A percentile compares a stretch with the other conserved stretches of the same genome.
These are phyloP conservation scores for Achlya flavicornis DNA, from an alignment of 2,888 invertebrate genomes.

Conservation along the genomic window DNA sequence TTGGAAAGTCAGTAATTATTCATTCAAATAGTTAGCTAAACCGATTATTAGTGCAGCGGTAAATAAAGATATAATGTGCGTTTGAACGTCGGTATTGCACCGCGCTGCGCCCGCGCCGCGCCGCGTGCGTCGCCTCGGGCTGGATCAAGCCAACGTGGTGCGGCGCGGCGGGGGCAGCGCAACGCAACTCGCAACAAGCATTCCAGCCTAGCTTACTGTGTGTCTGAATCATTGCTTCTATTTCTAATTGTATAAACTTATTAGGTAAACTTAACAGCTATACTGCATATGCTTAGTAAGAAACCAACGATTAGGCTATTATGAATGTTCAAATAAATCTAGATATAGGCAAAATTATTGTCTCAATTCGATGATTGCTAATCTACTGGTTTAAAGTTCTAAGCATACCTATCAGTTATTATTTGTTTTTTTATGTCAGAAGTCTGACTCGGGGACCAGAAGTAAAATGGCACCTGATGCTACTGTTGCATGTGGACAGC, in stretches of 20 bases:
- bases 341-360: no score
- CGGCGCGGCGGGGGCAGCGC: not conserved
- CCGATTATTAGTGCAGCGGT: constrained; percentile 65
- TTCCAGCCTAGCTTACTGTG: constrained; percentile 32
- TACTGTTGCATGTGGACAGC: no score
- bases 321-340: no score
- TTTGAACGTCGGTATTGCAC: constrained; percentile 52
- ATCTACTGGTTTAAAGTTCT: no score
- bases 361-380: no score
- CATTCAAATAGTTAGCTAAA: constrained; percentile 65
- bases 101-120: constrained; percentile 36
- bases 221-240: constrained; percentile 29
- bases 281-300: no score
- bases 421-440: no score
- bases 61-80: constrained; percentile 57
- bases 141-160: constrained; percentile 22
- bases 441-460: no score
- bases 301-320: no score
- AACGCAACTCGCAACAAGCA: constrained; percentile 29
- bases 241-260: constrained; percentile 14
- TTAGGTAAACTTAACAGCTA: not conserved
- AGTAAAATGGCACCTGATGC: no score
- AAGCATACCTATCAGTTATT: no score
- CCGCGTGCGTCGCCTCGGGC: constrained; percentile 20
- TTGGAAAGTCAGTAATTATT: constrained; percentile 62